Evolutionary conservation across 2,888 invertebrate species (phyloP).

Genomic region (Apodemia mormo): DNA sequence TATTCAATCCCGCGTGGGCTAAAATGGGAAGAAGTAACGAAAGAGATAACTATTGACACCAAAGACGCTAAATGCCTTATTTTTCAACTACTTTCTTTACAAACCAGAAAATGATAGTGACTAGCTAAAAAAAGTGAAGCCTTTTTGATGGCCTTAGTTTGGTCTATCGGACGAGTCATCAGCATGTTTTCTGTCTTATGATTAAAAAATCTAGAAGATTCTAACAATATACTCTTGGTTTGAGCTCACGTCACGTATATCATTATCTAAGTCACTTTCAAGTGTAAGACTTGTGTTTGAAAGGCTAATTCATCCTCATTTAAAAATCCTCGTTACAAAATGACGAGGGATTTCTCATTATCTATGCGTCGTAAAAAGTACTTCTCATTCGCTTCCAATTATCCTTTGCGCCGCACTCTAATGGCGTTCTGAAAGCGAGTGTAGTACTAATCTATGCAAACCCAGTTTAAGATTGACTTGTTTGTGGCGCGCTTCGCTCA

Average conservation of each 20-base stretch:
- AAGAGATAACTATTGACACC: too few relatives aligned
- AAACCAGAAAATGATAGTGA: too few relatives aligned
- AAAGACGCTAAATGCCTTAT: too few relatives aligned
- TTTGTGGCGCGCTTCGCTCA: slow-evolving; percentile 44
- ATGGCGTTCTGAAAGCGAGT: slow-evolving; percentile 49
- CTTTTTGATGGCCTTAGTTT: too few relatives aligned
- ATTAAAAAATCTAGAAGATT: too few relatives aligned
- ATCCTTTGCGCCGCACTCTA: slow-evolving; percentile 44
- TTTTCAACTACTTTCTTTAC: too few relatives aligned
- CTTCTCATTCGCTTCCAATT: slow-evolving; percentile 20
- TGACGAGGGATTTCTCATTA: slow-evolving; percentile 21
- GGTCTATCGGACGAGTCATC: too few relatives aligned
- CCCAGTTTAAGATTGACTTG: slow-evolving; percentile 68
- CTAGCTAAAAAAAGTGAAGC: too few relatives aligned
- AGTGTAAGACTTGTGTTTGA: neutral
- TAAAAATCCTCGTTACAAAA: slow-evolving; percentile 14
- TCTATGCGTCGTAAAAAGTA: slow-evolving; percentile 18
- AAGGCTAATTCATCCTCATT: slow-evolving; percentile 6
- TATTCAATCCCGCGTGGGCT: too few relatives aligned
- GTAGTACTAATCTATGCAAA: slow-evolving; percentile 71
- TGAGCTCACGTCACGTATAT: neutral
- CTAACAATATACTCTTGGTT: too few relatives aligned
- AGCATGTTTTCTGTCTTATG: too few relatives aligned
- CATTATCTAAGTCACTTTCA: neutral
- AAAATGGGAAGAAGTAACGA: too few relatives aligned